Evolutionary conservation across 1,140 invertebrate species (phyloP), one percentile per base, ranked within the genome.

Genomic region (Solenopsis invicta): DNA sequence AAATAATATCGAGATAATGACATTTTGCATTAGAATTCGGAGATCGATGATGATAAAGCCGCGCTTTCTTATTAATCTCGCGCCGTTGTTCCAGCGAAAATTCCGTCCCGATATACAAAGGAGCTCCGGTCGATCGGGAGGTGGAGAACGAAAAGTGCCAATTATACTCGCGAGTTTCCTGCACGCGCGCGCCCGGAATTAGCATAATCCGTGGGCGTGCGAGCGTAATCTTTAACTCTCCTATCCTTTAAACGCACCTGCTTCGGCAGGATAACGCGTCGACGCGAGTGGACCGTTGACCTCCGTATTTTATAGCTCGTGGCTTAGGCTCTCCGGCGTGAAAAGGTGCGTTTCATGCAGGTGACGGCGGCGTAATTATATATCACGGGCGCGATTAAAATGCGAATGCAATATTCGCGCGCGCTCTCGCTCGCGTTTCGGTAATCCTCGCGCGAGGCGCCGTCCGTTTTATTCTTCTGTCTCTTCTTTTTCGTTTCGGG

Each of bases 351-450:
- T 69, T 71, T 45, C 66, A 8, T 45, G 77, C 77, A 71, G 69
- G 41, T 74, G 69, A 84, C 41, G 80, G 69, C n/a, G 0, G 5
- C n/a, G 80, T 84, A 84, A 84, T 84, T 82, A 74, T 84, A 75
- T 75, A 84, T 74, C 54, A 50, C 29, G 75, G 29, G 29, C 21
- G 52, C 69, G 67, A 74, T 71, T 84, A 84, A 82, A 84, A 84
- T 74, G 80, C 69, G 67, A 61, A 80, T 41, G 77, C 45, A 80
- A 80, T 67, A 80, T 67, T 67, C 62, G 64, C 61, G 76, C 59
- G 24, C 29, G 21, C 48, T 8, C 48, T 13, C 2, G 34, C 3
- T 24, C 56, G 61, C 76, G 13, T 61, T 41, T 61, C 24, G 67
- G 34, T 74, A 82, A 59, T 82, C 67, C 67, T 72, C 24, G 6